Evolutionary conservation across 2,888 invertebrate species (phyloP).

Genomic region (Volucella zonaria): DNA sequence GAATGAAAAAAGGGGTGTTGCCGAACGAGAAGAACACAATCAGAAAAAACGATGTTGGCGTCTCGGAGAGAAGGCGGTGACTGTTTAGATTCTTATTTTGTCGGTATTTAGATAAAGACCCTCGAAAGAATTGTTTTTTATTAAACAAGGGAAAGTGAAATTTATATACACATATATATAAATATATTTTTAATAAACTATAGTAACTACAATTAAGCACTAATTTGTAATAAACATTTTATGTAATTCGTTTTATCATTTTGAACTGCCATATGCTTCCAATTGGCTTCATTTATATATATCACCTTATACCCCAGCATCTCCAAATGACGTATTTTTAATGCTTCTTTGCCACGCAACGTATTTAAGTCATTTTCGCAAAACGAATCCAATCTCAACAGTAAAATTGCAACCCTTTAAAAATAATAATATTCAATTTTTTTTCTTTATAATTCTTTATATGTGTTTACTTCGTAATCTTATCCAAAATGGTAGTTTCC

Average conservation of each 20-base stretch:
- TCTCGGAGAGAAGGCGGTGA: no score
- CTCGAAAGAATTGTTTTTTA: no score
- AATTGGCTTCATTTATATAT: slow-evolving; percentile 83
- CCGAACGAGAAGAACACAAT: no score
- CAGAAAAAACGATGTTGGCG: no score
- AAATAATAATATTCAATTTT: not conserved
- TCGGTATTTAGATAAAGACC: no score
- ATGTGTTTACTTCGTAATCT: slow-evolving; percentile 79
- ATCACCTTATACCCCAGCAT: slow-evolving; percentile 86
- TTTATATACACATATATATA: no score
- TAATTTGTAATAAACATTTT: slow-evolving; percentile 80
- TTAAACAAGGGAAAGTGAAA: no score
- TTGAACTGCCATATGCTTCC: slow-evolving; percentile 84
- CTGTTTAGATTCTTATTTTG: no score
- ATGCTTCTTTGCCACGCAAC: slow-evolving; percentile 83
- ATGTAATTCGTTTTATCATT: slow-evolving; percentile 83
- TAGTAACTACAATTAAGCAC: slow-evolving; percentile 46
- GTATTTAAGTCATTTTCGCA: slow-evolving; percentile 83
- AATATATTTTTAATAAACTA: no score
- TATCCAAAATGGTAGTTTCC: slow-evolving; percentile 79
- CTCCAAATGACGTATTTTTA: slow-evolving; percentile 85
- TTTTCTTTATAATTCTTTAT: not conserved
- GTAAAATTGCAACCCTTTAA: slow-evolving; percentile 82
- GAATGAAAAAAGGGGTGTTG: no score
- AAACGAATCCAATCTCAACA: slow-evolving; percentile 83